A percentile compares a stretch with the other conserved stretches of the same genome.
Evolutionary conservation across 2,797 vertebrate genomes (phyloP).

Genomic region (Jordanella pulchra): DNA sequence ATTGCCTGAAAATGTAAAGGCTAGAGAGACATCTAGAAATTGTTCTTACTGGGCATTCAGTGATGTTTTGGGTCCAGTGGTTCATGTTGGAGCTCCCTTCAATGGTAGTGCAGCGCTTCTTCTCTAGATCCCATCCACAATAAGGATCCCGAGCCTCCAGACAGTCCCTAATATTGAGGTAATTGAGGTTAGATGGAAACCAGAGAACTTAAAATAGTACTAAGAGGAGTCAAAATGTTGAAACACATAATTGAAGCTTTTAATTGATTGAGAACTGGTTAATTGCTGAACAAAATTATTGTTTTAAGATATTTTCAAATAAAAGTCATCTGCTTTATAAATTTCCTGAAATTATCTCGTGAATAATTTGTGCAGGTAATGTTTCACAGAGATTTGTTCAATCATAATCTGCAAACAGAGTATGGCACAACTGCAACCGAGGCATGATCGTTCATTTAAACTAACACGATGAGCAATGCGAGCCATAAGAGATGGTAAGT

Average conservation of each 20-base stretch:
- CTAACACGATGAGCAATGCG: too few species aligned
- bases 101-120: conserved; percentile 89
- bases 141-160: conserved; percentile 94
- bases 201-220: not conserved
- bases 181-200: not conserved
- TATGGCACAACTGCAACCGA: too few species aligned
- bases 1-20: not conserved
- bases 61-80: conserved; percentile 93
- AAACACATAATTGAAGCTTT: not conserved
- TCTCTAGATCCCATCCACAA: conserved; percentile 91
- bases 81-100: conserved; percentile 92
- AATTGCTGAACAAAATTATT: too few species aligned
- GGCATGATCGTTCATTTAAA: too few species aligned
- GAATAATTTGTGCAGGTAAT: not conserved
- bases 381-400: not conserved
- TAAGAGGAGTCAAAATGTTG: not conserved
- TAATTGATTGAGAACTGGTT: too few species aligned
- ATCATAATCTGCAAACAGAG: too few species aligned
- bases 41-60: conserved; percentile 88
- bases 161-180: conserved; percentile 79
- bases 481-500: too few species aligned
- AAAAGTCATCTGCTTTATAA: not conserved
- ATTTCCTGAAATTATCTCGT: not conserved
- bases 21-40: not conserved
- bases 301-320: not conserved